A percentile compares a stretch with the other conserved stretches of the same genome.
phyloP scores from a whole-genome alignment of 2,113 vertebrate genomes.

The Antennarius striatus region DNA sequence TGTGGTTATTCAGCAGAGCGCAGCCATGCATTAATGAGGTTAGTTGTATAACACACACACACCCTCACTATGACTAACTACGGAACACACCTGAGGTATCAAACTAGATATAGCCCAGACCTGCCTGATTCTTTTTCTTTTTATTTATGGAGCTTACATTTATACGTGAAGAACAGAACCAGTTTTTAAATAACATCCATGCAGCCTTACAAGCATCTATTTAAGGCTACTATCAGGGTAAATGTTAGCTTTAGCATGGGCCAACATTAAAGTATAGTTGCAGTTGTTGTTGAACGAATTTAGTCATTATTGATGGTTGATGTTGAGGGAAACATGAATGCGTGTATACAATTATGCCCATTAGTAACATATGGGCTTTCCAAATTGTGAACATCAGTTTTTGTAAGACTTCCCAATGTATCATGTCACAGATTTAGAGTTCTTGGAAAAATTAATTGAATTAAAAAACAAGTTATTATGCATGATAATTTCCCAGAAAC shows the following conservation, averaged over 20 bases:
- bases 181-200: too few species aligned
- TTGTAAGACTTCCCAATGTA: too few species aligned
- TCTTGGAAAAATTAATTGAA: not conserved
- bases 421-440: not conserved
- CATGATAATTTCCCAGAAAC: conserved; percentile 9
- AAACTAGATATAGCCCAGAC: conserved; percentile 13
- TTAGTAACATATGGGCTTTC: too few species aligned
- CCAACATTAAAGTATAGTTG: not conserved
- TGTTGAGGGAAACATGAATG: too few species aligned
- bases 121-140: conserved; percentile 20
- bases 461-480: not conserved
- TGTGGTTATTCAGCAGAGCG: conserved; percentile 54
- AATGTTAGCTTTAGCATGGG: not conserved
- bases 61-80: conserved; percentile 23
- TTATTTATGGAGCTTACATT: too few species aligned
- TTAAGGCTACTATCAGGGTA: not conserved
- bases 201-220: not conserved
- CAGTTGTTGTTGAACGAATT: too few species aligned
- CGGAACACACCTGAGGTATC: conserved; percentile 58
- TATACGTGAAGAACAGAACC: not conserved
- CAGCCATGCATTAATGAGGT: conserved; percentile 63
- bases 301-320: too few species aligned
- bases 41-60: conserved; percentile 43
- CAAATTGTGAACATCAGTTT: too few species aligned
- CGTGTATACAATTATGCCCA: too few species aligned